Conservation (phyloP, 2,113 vertebrate genomes). For the Echinops telfairi region DNA sequence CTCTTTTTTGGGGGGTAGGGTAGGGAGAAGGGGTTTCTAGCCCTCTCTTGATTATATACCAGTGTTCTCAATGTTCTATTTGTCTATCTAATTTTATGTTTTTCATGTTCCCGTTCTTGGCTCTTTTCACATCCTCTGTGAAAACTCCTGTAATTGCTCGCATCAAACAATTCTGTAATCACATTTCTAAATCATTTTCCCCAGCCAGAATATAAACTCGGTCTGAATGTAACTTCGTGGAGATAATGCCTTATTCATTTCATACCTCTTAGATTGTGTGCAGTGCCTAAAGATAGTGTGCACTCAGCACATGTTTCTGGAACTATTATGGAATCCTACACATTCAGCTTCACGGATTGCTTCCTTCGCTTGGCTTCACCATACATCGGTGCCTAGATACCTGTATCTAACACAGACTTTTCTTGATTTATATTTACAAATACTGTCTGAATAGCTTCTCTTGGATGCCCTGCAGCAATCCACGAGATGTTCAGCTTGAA, state of each 20-base stretch:
- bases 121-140: not conserved
- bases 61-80: not conserved
- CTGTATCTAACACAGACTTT: not conserved
- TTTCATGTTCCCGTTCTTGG: not conserved
- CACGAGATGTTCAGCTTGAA: not conserved
- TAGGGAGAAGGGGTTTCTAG: not conserved
- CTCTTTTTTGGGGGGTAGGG: not conserved
- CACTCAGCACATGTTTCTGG: not conserved
- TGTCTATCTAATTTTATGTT: not conserved
- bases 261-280: not conserved
- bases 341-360: not conserved
- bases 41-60: not conserved
- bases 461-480: not conserved
- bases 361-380: not conserved
- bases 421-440: not conserved
- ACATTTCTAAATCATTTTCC: slow-evolving; percentile 35
- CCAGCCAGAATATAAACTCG: not conserved
- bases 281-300: not conserved
- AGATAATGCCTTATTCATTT: not conserved
- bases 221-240: not conserved
- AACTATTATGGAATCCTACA: not conserved
- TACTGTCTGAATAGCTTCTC: not conserved
- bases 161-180: not conserved
- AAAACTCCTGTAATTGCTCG: not conserved
- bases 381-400: not conserved